These are phyloP conservation scores for Lepidothrix coronata DNA, from an alignment of 2,113 vertebrate species.

Conservation along the genomic window DNA sequence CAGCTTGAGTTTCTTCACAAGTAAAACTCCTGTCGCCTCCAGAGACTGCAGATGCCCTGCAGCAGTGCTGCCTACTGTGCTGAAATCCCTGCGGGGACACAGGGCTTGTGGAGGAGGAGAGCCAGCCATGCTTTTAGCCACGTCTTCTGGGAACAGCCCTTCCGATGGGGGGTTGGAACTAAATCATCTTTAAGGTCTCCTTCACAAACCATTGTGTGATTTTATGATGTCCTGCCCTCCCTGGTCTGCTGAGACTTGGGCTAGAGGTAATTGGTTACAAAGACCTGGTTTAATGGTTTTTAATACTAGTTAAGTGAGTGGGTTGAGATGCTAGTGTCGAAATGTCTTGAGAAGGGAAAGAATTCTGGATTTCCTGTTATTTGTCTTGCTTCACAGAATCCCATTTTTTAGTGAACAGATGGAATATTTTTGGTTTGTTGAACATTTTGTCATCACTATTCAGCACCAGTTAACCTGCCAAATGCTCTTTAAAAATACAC, in stretches of 20 bases:
- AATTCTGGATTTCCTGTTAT: slow-evolving; percentile 23
- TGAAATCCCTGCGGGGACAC: rapidly evolving
- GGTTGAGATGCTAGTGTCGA: neutral
- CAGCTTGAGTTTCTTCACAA: neutral
- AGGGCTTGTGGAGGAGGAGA: rapidly evolving
- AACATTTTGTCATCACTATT: slow-evolving; percentile 60
- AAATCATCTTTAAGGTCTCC: rapidly evolving
- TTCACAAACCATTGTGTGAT: rapidly evolving
- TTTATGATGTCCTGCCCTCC: neutral
- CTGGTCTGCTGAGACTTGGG: neutral
- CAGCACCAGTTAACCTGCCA: slow-evolving; percentile 61
- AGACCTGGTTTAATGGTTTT: neutral
- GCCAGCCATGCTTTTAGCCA: neutral
- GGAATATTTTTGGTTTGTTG: slow-evolving; percentile 62
- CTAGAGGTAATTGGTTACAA: neutral
- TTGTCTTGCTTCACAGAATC: slow-evolving; percentile 33
- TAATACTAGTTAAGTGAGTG: neutral
- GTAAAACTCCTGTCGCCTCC: neutral
- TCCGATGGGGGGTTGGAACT: rapidly evolving
- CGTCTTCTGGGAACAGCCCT: neutral
- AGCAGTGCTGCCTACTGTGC: neutral
- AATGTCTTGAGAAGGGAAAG: neutral
- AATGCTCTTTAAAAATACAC: slow-evolving; percentile 48
- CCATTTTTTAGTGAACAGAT: slow-evolving; percentile 42
- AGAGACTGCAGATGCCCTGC: neutral